A percentile compares a stretch with the other conserved stretches of the same genome.
These are phyloP conservation scores for Machimus atricapillus DNA, from an alignment of 2,888 invertebrate species.

Conservation along the genomic window DNA sequence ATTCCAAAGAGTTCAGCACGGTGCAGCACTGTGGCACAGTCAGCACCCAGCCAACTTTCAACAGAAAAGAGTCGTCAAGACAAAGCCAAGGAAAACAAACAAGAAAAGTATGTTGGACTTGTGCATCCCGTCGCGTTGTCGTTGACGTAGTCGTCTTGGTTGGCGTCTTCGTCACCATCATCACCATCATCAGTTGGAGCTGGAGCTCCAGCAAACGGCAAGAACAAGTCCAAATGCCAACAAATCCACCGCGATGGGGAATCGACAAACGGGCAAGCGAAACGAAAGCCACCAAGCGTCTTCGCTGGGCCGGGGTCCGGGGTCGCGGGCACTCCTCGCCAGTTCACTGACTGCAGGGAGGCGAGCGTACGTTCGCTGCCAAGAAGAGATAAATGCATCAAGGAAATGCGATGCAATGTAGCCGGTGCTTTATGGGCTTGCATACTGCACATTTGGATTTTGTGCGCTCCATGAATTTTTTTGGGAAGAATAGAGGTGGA, in stretches of 20 bases:
- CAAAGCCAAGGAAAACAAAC: conserved; percentile 12
- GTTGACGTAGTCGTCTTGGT: neutral
- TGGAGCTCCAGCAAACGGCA: neutral
- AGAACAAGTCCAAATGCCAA: conserved; percentile 1
- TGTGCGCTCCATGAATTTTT: neutral
- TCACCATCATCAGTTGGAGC: neutral
- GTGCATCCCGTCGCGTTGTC: neutral
- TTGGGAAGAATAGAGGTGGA: neutral
- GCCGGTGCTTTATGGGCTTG: conserved; percentile 3
- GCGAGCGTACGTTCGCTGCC: neutral
- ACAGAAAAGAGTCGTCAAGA: conserved; percentile 12
- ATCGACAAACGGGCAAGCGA: neutral
- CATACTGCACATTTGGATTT: neutral
- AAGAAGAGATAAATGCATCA: conserved; percentile 14
- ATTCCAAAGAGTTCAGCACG: conserved; percentile 8
- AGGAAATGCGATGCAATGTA: conserved; percentile 8
- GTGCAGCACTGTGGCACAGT: neutral
- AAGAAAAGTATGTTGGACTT: neutral
- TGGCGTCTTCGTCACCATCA: neutral
- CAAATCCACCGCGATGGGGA: neutral
- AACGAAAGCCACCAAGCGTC: neutral
- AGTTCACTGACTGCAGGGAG: conserved; percentile 11
- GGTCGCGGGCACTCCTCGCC: neutral
- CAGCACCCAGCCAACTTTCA: neutral
- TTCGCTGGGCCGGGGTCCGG: neutral